These are phyloP conservation scores for Ylistrum balloti DNA, from an alignment of 1,140 invertebrate species.

Conservation along the genomic window DNA sequence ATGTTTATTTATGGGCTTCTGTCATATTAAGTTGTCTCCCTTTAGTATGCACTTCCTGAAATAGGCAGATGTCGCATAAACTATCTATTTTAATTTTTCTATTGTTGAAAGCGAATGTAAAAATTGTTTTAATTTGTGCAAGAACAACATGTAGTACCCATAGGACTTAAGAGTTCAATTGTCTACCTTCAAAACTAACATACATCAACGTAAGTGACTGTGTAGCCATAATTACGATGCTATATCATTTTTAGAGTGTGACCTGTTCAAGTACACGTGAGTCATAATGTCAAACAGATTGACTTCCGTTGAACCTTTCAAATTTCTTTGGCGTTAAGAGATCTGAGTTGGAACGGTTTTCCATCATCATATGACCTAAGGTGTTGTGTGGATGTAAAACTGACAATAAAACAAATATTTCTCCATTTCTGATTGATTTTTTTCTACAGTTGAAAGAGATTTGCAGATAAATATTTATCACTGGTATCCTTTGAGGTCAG, in stretches of 20 bases:
- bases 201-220: not conserved
- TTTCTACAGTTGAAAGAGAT: not conserved
- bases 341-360: not conserved
- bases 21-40: not conserved
- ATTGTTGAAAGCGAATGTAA: not conserved
- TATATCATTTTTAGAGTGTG: not conserved
- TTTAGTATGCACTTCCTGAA: not conserved
- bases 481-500: not conserved
- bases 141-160: constrained; percentile 2
- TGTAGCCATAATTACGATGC: constrained; percentile 3
- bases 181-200: not conserved
- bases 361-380: not conserved
- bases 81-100: not conserved
- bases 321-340: not conserved
- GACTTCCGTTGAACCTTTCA: not conserved
- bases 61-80: not conserved
- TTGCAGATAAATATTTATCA: not conserved
- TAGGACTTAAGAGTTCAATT: constrained; percentile 20
- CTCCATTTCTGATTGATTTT: not conserved
- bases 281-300: not conserved
- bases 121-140: not conserved
- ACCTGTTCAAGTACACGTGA: not conserved
- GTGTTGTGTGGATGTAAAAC: not conserved
- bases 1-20: too few species aligned
- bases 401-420: not conserved